These are phyloP conservation scores for Oncorhynchus tshawytscha DNA, from an alignment of 2,113 vertebrate species.

Conservation along the genomic window DNA sequence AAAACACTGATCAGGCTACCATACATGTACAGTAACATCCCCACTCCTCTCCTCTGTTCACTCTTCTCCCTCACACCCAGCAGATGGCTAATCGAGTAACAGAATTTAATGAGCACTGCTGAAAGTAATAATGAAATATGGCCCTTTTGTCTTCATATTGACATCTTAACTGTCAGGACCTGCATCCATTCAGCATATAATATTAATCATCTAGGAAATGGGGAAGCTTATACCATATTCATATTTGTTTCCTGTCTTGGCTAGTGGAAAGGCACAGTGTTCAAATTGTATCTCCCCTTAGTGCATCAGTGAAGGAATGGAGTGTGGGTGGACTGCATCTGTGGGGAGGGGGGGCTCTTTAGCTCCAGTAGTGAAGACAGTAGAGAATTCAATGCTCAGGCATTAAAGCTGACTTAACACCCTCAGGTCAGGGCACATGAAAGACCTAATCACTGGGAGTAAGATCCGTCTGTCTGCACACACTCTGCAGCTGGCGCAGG, in stretches of 20 bases:
- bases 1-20: not conserved
- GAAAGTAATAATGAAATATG: slow-evolving; percentile 63
- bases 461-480: not conserved
- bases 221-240: slow-evolving; percentile 47
- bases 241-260: slow-evolving; percentile 64
- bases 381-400: slow-evolving; percentile 52
- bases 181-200: slow-evolving; percentile 28
- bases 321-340: slow-evolving; percentile 61
- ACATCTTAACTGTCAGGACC: slow-evolving; percentile 43
- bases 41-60: slow-evolving; percentile 38
- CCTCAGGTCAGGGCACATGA: slow-evolving; percentile 52
- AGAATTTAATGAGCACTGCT: slow-evolving; percentile 53
- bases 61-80: slow-evolving; percentile 43
- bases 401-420: slow-evolving; percentile 75
- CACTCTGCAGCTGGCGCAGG: slow-evolving; percentile 2
- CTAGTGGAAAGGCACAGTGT: slow-evolving; percentile 47
- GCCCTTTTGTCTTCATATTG: slow-evolving; percentile 54
- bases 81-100: slow-evolving; percentile 73
- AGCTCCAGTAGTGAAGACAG: slow-evolving; percentile 39
- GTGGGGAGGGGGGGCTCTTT: slow-evolving; percentile 24
- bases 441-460: slow-evolving; percentile 12
- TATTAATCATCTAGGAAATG: slow-evolving; percentile 55
- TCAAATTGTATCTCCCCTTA: slow-evolving; percentile 6
- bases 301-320: slow-evolving; percentile 8
- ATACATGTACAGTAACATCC: not conserved